These are phyloP conservation scores for Centrocercus urophasianus DNA, from an alignment of 2,113 vertebrate genomes.

Conservation along the genomic window DNA sequence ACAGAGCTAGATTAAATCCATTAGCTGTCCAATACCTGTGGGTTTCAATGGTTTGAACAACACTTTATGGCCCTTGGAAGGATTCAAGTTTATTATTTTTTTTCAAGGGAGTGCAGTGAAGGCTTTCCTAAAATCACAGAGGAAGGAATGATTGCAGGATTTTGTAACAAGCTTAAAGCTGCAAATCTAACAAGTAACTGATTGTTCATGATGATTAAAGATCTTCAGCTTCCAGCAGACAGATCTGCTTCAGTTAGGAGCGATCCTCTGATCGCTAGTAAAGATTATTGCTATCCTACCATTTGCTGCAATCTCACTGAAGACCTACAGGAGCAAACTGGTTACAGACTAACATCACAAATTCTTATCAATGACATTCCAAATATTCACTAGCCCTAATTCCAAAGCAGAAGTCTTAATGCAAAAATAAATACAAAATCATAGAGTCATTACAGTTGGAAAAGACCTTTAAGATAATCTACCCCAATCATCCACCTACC, in stretches of 20 bases:
- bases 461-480: too few relatives aligned
- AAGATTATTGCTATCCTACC: background rate
- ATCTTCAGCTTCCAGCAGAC: rapidly evolving
- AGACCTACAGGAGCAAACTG: background rate
- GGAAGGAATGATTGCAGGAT: background rate
- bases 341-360: background rate
- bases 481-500: too few relatives aligned
- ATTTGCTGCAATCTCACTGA: background rate
- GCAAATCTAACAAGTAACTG: background rate
- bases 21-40: rapidly evolving
- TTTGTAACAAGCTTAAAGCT: background rate
- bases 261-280: rapidly evolving
- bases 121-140: background rate
- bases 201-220: background rate
- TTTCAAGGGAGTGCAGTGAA: rapidly evolving
- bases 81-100: background rate
- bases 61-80: background rate
- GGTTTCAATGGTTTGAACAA: background rate
- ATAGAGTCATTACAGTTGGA: too few relatives aligned
- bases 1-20: background rate
- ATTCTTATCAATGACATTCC: background rate
- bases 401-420: background rate
- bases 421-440: background rate
- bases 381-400: background rate
- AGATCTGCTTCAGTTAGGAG: background rate